A percentile compares a stretch with the other conserved stretches of the same genome.
These are phyloP conservation scores for Falco rusticolus DNA, from an alignment of 2,797 vertebrate species.

Conservation along the genomic window DNA sequence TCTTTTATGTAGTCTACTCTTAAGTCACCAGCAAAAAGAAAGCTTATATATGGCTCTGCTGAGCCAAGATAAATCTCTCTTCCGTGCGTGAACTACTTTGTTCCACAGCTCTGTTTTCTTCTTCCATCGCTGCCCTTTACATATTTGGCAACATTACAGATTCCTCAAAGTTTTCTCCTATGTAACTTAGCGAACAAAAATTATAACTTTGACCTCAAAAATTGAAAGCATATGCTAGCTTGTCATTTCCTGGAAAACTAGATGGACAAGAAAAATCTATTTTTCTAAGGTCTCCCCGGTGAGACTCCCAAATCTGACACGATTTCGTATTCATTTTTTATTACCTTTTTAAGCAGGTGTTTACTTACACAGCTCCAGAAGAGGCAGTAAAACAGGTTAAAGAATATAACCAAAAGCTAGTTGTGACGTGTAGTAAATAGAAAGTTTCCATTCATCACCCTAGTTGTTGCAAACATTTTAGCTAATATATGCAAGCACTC, in stretches of 20 bases:
- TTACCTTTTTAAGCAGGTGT: slow-evolving; percentile 26
- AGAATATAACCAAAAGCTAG: neutral
- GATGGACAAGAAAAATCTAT: slow-evolving; percentile 27
- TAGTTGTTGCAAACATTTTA: neutral
- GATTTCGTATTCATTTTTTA: neutral
- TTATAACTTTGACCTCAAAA: slow-evolving; percentile 59
- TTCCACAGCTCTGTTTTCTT: slow-evolving; percentile 52
- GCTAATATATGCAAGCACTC: neutral
- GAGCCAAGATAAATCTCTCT: slow-evolving; percentile 68
- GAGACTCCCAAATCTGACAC: neutral
- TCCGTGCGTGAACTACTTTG: slow-evolving; percentile 53
- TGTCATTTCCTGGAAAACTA: slow-evolving; percentile 55
- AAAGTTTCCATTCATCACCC: neutral
- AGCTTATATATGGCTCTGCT: slow-evolving; percentile 28
- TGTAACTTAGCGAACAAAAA: slow-evolving; percentile 62
- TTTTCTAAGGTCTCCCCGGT: neutral
- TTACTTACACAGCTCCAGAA: neutral
- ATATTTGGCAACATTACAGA: slow-evolving; percentile 69
- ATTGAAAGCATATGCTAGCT: slow-evolving; percentile 71
- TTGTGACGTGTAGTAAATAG: neutral
- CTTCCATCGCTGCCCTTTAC: slow-evolving; percentile 57
- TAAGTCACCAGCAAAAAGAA: slow-evolving; percentile 50
- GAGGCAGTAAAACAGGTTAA: neutral
- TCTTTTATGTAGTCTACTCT: slow-evolving; percentile 17
- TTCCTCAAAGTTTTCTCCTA: slow-evolving; percentile 70